Evolutionary conservation across 2,888 invertebrate genomes (phyloP), one percentile per base, ranked within the genome.

Genomic region (Pimpla rufipes): DNA sequence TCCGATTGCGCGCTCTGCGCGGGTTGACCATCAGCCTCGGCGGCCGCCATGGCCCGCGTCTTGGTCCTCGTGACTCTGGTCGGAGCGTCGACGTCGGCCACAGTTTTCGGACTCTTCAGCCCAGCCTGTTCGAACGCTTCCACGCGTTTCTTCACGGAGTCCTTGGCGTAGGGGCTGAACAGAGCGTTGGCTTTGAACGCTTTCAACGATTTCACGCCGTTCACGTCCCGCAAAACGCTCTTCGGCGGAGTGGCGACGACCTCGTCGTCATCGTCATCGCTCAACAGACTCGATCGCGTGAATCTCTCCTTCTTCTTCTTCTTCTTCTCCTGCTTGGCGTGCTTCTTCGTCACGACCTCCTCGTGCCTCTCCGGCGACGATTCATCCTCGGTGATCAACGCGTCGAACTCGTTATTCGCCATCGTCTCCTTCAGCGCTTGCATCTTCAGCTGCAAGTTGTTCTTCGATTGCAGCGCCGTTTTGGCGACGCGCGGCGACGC

Each of bases 101-200:
- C 57, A 35, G 85, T 29, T 13, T 89, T 89, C 0, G 93, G 92
- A 86, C 90, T 91, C 82, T 94, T 93, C 18, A 88, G 82, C 0
- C 94, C 94, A 85, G 94, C 91, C 85, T 95, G 94, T 85, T 95
- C 95, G 74, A 95, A 95, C 40, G 95, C 95, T 81, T 95, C 95
- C 0, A 95, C 95, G 85, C 95, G 94, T 66, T 94, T 95, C 87
- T 95, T 95, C 1, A 95, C 95, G 0, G 95, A 92, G 85, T 95
- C 95, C 81, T 95, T 94, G 6, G 94, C 93, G 81, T 94, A 95
- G 1, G 95, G 95, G 92, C 95, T 95, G 84, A 93, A 94, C 16
- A 94, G 88, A 21, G 92, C 92, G 71, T 88, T 88, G 4, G 87
- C 92, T 90, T 87, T 94, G 87, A 85, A 93, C 86, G 16, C 84